These are phyloP conservation scores for Gymnopithys bicolor DNA, from an alignment of 2,797 vertebrate genomes.

Conservation along the genomic window DNA sequence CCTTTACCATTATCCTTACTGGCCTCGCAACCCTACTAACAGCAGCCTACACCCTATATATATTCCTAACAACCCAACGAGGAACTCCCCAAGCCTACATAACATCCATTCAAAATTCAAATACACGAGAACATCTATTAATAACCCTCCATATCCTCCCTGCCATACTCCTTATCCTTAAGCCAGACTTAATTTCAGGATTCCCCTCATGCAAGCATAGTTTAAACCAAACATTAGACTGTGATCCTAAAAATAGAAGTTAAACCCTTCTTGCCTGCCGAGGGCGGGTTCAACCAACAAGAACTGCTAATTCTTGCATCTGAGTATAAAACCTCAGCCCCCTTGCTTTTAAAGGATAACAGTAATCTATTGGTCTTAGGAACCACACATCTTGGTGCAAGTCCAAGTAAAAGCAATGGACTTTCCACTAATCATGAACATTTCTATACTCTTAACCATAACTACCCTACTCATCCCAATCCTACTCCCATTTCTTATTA, in stretches of 20 bases:
- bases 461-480: accelerated
- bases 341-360: neutral
- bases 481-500: accelerated
- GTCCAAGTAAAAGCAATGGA: conserved; percentile 66
- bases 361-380: neutral
- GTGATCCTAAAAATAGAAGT: neutral
- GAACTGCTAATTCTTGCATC: neutral
- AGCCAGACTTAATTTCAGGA: no score
- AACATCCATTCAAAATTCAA: no score
- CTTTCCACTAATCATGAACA: neutral
- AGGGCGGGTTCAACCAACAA: accelerated
- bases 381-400: neutral
- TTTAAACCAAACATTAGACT: no score
- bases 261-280: neutral
- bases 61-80: no score
- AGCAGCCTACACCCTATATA: no score
- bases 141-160: no score
- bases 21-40: no score
- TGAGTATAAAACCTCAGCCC: neutral
- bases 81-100: no score
- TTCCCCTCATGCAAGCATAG: no score
- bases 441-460: accelerated
- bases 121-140: no score
- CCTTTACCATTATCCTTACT: no score
- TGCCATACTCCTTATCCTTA: no score